phyloP scores from a whole-genome alignment of 2,888 invertebrate genomes.

The Antheraea assamensis region DNA sequence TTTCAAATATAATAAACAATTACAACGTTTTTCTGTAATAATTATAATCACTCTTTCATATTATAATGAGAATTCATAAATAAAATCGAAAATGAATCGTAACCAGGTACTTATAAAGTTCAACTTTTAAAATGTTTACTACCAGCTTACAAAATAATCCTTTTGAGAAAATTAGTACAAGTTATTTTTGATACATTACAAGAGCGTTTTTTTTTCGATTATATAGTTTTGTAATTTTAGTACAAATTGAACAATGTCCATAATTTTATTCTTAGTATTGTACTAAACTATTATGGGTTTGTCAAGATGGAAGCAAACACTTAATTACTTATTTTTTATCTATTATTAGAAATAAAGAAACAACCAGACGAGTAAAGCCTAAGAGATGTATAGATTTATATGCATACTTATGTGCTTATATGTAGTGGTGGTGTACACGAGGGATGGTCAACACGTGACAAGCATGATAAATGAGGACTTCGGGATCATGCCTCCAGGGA shows the following conservation, averaged over 20 bases:
- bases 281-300: not conserved
- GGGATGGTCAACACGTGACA: conserved; percentile 81
- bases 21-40: too few relatives aligned
- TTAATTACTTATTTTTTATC: not conserved
- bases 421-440: conserved; percentile 67
- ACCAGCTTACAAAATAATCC: not conserved
- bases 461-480: conserved; percentile 79
- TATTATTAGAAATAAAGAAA: conserved; percentile 20
- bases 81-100: too few relatives aligned
- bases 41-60: too few relatives aligned
- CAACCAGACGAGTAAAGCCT: conserved; percentile 33
- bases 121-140: not conserved
- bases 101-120: too few relatives aligned
- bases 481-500: conserved; percentile 78
- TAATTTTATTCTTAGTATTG: not conserved
- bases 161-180: not conserved
- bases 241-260: not conserved
- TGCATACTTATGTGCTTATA: conserved; percentile 56
- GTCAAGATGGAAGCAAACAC: not conserved
- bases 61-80: too few relatives aligned
- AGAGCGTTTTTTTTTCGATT: not conserved
- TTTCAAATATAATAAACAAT: too few relatives aligned
- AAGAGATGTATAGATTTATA: conserved; percentile 44
- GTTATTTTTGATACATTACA: not conserved
- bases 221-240: not conserved